Conservation (phyloP, 2,113 vertebrate species). For the Osmerus eperlanus region DNA sequence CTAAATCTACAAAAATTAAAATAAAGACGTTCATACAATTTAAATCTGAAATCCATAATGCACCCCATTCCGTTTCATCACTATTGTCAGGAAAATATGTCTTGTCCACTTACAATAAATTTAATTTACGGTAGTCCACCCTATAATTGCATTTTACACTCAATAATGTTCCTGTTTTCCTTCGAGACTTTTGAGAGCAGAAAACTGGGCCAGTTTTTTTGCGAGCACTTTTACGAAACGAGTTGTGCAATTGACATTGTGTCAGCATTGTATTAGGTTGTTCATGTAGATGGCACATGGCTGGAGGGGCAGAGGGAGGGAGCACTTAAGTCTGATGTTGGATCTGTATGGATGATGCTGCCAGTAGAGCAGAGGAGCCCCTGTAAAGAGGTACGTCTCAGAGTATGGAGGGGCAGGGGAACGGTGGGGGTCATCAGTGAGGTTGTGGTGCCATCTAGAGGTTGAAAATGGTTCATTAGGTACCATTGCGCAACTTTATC, state of each 20-base stretch:
- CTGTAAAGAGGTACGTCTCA: slow-evolving; percentile 44
- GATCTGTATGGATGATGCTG: too few relatives aligned
- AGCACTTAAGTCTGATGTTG: slow-evolving; percentile 14
- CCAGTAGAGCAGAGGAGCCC: slow-evolving; percentile 17
- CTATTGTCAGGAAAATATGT: too few relatives aligned
- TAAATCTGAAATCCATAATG: too few relatives aligned
- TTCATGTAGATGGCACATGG: slow-evolving; percentile 54
- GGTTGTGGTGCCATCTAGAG: slow-evolving; percentile 53
- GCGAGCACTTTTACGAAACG: slow-evolving; percentile 55
- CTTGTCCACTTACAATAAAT: too few relatives aligned
- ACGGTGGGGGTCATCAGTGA: slow-evolving; percentile 24
- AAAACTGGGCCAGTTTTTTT: slow-evolving; percentile 2
- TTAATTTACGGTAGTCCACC: neutral
- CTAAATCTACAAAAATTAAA: too few relatives aligned
- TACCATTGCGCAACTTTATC: neutral
- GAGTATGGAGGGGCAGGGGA: slow-evolving; percentile 17
- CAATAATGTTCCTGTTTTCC: slow-evolving; percentile 32
- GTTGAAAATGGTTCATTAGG: neutral
- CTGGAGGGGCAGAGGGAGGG: slow-evolving; percentile 18
- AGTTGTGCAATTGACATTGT: slow-evolving; percentile 52
- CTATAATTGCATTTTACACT: slow-evolving; percentile 44
- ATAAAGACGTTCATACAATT: too few relatives aligned
- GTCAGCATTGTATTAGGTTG: slow-evolving; percentile 39
- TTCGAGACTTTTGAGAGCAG: slow-evolving; percentile 16
- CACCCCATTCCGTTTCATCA: too few relatives aligned